A percentile compares a stretch with the other conserved stretches of the same genome.
Evolutionary conservation across 2,888 invertebrate genomes (phyloP).

Genomic region (Metalampra italica): DNA sequence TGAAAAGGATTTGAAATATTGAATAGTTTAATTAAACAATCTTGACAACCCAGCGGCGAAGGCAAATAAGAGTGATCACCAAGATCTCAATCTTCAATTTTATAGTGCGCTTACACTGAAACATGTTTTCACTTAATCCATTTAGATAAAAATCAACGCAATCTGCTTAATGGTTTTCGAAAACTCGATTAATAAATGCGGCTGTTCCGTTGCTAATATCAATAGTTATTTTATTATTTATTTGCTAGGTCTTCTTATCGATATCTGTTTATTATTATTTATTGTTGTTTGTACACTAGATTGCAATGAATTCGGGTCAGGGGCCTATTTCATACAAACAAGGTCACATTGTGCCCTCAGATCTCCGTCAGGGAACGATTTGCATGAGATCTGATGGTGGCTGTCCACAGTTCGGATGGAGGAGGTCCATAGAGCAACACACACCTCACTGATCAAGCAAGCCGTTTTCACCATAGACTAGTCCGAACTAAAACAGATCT

Average conservation of each 20-base stretch:
- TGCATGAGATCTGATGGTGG: too few relatives aligned
- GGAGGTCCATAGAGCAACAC: too few relatives aligned
- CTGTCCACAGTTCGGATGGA: too few relatives aligned
- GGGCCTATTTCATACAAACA: too few relatives aligned
- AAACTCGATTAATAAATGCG: constrained; percentile 34
- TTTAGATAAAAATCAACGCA: constrained; percentile 53
- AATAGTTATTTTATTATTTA: constrained; percentile 16
- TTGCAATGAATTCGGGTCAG: too few relatives aligned
- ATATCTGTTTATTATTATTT: background rate
- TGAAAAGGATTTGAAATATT: too few relatives aligned
- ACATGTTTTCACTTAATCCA: constrained; percentile 54
- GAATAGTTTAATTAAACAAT: too few relatives aligned
- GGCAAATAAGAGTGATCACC: constrained; percentile 20
- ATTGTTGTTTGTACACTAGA: background rate
- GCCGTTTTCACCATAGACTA: too few relatives aligned
- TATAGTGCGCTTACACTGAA: constrained; percentile 35
- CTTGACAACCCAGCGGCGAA: background rate
- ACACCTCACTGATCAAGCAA: too few relatives aligned
- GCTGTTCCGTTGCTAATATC: constrained; percentile 8
- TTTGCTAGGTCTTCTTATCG: background rate
- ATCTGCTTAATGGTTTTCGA: constrained; percentile 38
- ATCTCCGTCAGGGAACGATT: too few relatives aligned
- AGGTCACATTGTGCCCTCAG: too few relatives aligned
- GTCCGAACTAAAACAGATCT: too few relatives aligned
- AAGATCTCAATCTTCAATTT: constrained; percentile 41